Conservation (phyloP, 2,888 invertebrate species). For the Brachycybe producta region DNA sequence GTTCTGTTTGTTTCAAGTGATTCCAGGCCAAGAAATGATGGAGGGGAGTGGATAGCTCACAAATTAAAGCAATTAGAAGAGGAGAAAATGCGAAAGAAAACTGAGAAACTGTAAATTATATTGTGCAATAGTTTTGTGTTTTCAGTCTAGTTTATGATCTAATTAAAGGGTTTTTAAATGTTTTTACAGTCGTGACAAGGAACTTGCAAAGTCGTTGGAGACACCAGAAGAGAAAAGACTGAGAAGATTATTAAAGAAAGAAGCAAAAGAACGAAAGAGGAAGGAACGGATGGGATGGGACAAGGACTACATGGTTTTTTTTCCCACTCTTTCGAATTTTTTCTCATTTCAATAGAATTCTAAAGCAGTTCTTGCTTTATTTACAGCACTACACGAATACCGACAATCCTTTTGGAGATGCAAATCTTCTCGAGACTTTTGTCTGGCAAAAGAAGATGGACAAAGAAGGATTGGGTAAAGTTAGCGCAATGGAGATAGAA, state of each 20-base stretch:
- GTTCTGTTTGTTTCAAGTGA: no score
- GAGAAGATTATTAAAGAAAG: conserved; percentile 76
- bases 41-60: conserved; percentile 53
- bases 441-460: conserved; percentile 94
- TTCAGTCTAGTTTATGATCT: neutral
- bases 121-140: conserved; percentile 26
- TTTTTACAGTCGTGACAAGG: conserved; percentile 30
- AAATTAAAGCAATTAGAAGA: conserved; percentile 52
- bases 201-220: conserved; percentile 62
- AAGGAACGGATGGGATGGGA: conserved; percentile 96
- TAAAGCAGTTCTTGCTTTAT: neutral
- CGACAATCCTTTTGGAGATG: conserved; percentile 98
- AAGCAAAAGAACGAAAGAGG: conserved; percentile 67
- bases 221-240: conserved; percentile 86
- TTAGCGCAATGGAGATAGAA: conserved; percentile 66
- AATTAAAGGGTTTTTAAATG: neutral
- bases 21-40: conserved; percentile 2
- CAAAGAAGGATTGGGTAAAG: conserved; percentile 72
- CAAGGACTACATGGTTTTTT: conserved; percentile 62
- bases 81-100: conserved; percentile 55
- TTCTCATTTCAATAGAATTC: neutral
- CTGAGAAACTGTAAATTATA: conserved; percentile 33
- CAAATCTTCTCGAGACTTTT: conserved; percentile 83
- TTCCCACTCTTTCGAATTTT: neutral
- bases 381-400: conserved; percentile 78